These are phyloP conservation scores for Stenolophus ochropezus DNA, from an alignment of 2,888 invertebrate species.

Conservation along the genomic window DNA sequence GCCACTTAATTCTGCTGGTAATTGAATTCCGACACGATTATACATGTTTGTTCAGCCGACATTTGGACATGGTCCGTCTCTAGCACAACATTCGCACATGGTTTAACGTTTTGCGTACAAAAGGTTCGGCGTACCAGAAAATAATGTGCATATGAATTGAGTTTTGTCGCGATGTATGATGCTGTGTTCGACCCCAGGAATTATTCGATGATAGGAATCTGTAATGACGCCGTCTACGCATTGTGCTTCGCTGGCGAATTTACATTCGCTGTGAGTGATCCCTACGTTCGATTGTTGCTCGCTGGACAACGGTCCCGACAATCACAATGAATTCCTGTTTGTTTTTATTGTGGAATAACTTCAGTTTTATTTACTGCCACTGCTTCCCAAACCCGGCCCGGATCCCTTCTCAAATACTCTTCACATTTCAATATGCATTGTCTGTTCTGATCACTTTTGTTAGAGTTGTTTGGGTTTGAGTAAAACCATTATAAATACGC, in stretches of 20 bases:
- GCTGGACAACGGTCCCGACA: not conserved
- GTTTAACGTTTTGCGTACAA: slow-evolving; percentile 46
- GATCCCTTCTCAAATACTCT: slow-evolving; percentile 1
- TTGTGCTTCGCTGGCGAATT: slow-evolving; percentile 35
- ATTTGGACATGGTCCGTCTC: not conserved
- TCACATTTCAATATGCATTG: slow-evolving; percentile 22
- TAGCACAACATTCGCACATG: slow-evolving; percentile 37
- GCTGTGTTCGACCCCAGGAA: slow-evolving; percentile 9
- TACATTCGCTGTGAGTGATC: slow-evolving; percentile 32
- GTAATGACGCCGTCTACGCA: slow-evolving; percentile 45
- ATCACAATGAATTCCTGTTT: slow-evolving; percentile 17
- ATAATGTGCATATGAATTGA: slow-evolving; percentile 58
- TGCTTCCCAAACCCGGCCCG: not conserved
- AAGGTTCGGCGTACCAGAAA: slow-evolving; percentile 53
- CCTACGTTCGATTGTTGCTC: not conserved
- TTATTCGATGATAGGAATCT: slow-evolving; percentile 55
- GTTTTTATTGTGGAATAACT: slow-evolving; percentile 41
- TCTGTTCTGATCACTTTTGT: slow-evolving; percentile 19
- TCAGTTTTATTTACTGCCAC: slow-evolving; percentile 12
- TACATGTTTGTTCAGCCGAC: slow-evolving; percentile 29
- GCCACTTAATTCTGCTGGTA: slow-evolving; percentile 24
- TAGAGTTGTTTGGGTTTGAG: not conserved
- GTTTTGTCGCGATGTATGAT: slow-evolving; percentile 4
- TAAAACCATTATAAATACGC: not conserved
- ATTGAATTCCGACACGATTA: slow-evolving; percentile 35